Evolutionary conservation across 2,113 vertebrate genomes (phyloP).

Genomic region (Calypte anna): DNA sequence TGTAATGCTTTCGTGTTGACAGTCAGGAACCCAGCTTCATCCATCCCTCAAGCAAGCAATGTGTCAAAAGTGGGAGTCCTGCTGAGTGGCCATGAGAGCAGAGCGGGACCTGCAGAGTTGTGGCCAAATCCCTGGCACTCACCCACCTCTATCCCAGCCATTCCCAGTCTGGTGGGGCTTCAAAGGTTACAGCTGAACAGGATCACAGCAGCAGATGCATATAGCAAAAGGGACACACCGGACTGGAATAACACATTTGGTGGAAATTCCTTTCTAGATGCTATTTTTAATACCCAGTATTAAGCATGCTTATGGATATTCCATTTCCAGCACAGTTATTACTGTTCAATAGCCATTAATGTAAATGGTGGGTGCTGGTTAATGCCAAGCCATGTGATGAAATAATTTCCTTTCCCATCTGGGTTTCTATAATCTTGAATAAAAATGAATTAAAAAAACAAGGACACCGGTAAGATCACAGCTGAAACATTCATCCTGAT

Average conservation of each 20-base stretch:
- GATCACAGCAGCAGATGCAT: background rate
- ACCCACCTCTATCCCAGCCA: background rate
- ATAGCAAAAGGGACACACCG: accelerated
- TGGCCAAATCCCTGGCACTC: background rate
- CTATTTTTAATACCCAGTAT: constrained; percentile 47
- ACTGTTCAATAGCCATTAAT: background rate
- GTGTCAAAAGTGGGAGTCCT: background rate
- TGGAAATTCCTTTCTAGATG: constrained; percentile 11
- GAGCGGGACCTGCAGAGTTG: background rate
- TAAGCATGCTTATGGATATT: constrained; percentile 16
- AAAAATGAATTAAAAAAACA: background rate
- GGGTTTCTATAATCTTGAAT: constrained; percentile 1
- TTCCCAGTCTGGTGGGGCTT: background rate
- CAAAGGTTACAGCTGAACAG: background rate
- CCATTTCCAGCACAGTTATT: constrained; percentile 25
- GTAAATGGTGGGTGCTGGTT: background rate
- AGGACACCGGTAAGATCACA: background rate
- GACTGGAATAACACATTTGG: background rate
- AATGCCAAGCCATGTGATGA: constrained; percentile 28
- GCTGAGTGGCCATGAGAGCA: accelerated
- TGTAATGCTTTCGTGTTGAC: background rate
- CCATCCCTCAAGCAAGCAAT: accelerated
- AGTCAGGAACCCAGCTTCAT: background rate
- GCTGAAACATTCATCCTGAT: background rate
- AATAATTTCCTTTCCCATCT: constrained; percentile 37